Percentiles rank a stretch among this genome's conserved stretches.
Evolutionary conservation across 2,888 invertebrate species (phyloP).

Genomic region (Trachelus stipa): DNA sequence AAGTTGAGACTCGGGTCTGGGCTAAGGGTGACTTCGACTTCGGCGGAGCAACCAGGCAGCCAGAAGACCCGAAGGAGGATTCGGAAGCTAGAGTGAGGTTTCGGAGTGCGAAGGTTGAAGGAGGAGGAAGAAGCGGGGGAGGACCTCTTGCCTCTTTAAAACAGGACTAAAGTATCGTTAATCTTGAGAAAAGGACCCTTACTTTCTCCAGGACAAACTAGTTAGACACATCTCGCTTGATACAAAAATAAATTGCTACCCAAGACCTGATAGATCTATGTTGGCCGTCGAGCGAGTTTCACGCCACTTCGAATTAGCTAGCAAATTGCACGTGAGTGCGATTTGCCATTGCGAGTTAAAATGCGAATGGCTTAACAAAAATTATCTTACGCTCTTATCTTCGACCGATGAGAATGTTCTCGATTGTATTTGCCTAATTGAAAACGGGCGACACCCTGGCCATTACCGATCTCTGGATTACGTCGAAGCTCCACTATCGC

Average conservation of each 20-base stretch:
- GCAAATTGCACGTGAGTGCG: neutral
- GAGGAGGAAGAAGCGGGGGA: slow-evolving; percentile 16
- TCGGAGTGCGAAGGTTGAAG: slow-evolving; percentile 23
- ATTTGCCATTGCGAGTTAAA: neutral
- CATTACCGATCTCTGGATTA: slow-evolving; percentile 1
- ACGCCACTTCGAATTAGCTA: neutral
- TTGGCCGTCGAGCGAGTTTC: slow-evolving; percentile 23
- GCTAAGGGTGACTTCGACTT: neutral
- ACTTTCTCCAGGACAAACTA: slow-evolving; percentile 63
- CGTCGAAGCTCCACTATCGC: neutral
- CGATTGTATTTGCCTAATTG: neutral
- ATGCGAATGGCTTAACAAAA: neutral
- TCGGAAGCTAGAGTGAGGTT: slow-evolving; percentile 21
- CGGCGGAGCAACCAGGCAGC: neutral
- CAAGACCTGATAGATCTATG: slow-evolving; percentile 53
- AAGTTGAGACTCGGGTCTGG: neutral
- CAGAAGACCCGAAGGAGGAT: slow-evolving; percentile 11
- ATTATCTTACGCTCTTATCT: neutral
- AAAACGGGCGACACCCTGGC: neutral
- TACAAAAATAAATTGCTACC: slow-evolving; percentile 64
- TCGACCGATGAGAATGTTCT: neutral
- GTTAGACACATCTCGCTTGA: slow-evolving; percentile 62
- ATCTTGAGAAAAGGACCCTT: slow-evolving; percentile 60
- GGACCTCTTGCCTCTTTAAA: slow-evolving; percentile 55
- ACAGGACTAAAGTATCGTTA: slow-evolving; percentile 65